phyloP scores from a whole-genome alignment of 2,113 vertebrate species.

The Cyanocitta stelleri region DNA sequence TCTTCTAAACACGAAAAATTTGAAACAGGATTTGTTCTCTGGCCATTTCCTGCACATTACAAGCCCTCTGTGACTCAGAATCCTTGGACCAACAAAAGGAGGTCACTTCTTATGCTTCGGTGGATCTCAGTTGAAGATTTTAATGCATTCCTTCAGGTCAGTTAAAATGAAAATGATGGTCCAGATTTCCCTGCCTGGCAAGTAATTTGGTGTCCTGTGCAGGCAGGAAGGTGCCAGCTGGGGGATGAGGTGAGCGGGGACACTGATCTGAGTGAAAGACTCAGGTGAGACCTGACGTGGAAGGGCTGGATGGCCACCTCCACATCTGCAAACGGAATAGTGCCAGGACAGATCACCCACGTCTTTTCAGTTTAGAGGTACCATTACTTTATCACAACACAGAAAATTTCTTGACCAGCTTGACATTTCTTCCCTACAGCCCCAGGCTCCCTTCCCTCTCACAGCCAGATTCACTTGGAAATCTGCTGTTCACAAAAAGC shows the following conservation, averaged over 20 bases:
- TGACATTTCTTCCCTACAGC: neutral
- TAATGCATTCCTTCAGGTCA: neutral
- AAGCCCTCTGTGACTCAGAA: neutral
- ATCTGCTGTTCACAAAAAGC: neutral
- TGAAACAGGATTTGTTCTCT: neutral
- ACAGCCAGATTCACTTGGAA: neutral
- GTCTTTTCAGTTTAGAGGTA: neutral
- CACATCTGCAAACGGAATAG: neutral
- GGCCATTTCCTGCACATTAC: neutral
- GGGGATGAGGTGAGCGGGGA: neutral
- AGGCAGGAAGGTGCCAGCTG: neutral
- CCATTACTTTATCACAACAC: neutral
- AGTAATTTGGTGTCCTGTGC: neutral
- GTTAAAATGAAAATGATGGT: neutral
- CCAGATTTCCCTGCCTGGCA: neutral
- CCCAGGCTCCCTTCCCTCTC: neutral
- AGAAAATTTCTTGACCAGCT: neutral
- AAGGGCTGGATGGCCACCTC: neutral
- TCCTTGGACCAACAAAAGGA: neutral
- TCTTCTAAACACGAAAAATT: neutral
- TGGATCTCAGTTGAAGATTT: neutral
- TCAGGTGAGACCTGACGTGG: accelerated
- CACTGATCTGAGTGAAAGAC: neutral
- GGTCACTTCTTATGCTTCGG: neutral
- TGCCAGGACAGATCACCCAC: too few species aligned